Evolutionary conservation across 2,888 invertebrate genomes (phyloP).

Genomic region (Yponomeuta evonymella): DNA sequence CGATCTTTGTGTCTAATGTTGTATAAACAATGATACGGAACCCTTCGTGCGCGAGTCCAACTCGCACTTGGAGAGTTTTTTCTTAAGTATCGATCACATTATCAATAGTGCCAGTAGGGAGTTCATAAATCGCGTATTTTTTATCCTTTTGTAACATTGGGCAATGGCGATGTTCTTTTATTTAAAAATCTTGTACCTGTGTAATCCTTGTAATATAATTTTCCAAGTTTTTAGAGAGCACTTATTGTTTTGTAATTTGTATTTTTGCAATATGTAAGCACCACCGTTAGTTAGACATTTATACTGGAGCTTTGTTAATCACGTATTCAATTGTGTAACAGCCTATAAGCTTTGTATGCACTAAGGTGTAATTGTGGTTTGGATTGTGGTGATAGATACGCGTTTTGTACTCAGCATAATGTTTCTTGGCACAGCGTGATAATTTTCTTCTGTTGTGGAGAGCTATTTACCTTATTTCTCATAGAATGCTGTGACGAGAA

Average conservation of each 20-base stretch:
- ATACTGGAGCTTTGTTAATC: constrained; percentile 1
- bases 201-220: background rate
- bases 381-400: background rate
- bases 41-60: no score
- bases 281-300: background rate
- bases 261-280: background rate
- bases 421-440: background rate
- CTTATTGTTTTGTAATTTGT: constrained; percentile 7
- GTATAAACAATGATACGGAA: no score
- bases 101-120: no score
- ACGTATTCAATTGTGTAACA: constrained; percentile 10
- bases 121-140: no score
- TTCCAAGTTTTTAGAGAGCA: background rate
- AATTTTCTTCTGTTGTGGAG: background rate
- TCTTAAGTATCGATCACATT: no score
- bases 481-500: constrained; percentile 54
- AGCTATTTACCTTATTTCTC: constrained; percentile 17
- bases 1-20: no score
- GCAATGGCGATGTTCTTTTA: background rate
- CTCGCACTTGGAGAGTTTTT: no score
- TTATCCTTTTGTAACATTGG: no score
- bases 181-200: background rate
- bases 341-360: constrained; percentile 14
- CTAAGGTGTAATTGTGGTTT: background rate
- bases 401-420: background rate